Conservation (phyloP, 2,113 vertebrate species). For the Entomyzon cyanotis region DNA sequence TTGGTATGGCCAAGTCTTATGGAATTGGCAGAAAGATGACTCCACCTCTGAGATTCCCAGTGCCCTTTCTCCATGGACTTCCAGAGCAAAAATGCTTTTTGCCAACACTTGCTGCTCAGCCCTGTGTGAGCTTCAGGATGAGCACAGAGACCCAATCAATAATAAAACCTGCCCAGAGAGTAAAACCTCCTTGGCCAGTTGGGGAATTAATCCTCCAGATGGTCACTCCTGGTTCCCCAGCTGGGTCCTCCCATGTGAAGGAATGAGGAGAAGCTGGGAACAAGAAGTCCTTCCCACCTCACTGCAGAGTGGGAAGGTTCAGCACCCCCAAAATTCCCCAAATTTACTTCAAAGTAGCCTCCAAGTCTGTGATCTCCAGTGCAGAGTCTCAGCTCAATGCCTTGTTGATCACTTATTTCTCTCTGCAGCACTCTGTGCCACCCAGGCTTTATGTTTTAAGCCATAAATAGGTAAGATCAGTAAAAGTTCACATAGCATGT, state of each 20-base stretch:
- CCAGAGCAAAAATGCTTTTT: not conserved
- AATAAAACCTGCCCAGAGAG: not conserved
- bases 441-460: not conserved
- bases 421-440: not conserved
- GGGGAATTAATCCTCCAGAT: not conserved
- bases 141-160: accelerated
- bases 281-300: not conserved
- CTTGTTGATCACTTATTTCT: not conserved
- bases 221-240: not conserved
- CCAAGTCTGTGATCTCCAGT: not conserved
- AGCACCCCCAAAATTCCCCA: not conserved
- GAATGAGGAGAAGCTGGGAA: not conserved
- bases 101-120: accelerated
- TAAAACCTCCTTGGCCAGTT: accelerated
- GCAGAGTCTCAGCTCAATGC: not conserved
- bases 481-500: not conserved
- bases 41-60: not conserved
- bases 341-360: not conserved
- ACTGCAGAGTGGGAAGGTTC: not conserved
- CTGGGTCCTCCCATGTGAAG: accelerated
- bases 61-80: not conserved
- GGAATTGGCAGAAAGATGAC: not conserved
- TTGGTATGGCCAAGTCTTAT: not conserved
- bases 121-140: not conserved
- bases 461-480: not conserved